Evolutionary conservation across 2,888 invertebrate species (phyloP), one percentile per base, ranked within the genome.

Genomic region (Caenorhabditis sulstoni): DNA sequence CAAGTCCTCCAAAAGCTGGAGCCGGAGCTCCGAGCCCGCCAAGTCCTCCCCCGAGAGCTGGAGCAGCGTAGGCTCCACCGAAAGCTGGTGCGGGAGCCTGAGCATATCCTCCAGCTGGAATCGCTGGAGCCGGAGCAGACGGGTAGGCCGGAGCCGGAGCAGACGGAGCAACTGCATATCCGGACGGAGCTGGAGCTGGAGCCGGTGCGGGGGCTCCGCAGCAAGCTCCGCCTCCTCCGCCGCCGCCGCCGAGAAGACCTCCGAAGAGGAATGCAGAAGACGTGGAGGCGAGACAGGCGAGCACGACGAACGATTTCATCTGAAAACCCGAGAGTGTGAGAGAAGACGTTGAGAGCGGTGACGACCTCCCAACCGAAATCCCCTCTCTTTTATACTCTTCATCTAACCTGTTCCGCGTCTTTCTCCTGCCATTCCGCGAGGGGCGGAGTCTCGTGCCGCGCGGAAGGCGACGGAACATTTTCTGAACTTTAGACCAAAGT

Each of bases 21-120:
- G 41, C 23, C 18, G 49, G 47, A n/a, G 22, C 64, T 41, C 18
- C 29, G 39, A 35, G 39, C 50, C 75, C 75, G 49, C 68, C 75
- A 22, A 65, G 35, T 57, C 67, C 67, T 47, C 66, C 74, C 37
- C 64, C 57, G 18, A 50, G 29, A 35, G 65, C 65, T 37, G 66
- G 66, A 44, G 53, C 66, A 29, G 55, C 73, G 18, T 44, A 45
- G 57, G 58, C 49, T 65, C 57, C 65, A 50, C 65, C 73, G 49
- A 62, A 41, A 47, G 66, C 66, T n/a, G 47, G 52, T 18, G 45
- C 14, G 50, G 44, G 41, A 7, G 74, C 65, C 7, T 47, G 52
- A 47, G 74, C 74, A 47, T 74, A 74, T 53, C 74, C 74, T 22
- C 66, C 74, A 47, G 74, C 23, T 66, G 68, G 68, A 44, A 76